A percentile compares a stretch with the other conserved stretches of the same genome.
Evolutionary conservation across 2,797 vertebrate genomes (phyloP).

Genomic region (Sarcoramphus papa): DNA sequence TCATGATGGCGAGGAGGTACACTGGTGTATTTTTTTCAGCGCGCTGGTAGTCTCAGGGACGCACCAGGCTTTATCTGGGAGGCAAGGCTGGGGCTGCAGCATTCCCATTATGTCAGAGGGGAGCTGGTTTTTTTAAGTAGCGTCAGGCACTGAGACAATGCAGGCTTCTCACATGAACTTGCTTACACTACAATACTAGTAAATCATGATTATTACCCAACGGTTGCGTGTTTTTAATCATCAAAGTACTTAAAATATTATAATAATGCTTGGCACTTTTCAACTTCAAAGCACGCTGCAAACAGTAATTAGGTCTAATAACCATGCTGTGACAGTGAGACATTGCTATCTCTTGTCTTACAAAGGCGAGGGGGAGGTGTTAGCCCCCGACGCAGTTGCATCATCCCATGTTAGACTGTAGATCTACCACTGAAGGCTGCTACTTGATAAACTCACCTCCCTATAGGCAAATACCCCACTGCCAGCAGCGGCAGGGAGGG

Average conservation of each 20-base stretch:
- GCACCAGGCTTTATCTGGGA: background rate
- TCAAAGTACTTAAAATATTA: constrained; percentile 49
- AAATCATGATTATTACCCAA: constrained; percentile 23
- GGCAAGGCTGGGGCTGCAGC: background rate
- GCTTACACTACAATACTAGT: background rate
- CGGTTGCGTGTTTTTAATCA: constrained; percentile 10
- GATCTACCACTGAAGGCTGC: background rate
- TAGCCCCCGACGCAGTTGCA: background rate
- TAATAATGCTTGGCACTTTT: constrained; percentile 30
- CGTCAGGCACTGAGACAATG: background rate
- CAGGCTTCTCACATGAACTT: constrained; percentile 34
- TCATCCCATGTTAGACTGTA: background rate
- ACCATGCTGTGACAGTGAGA: constrained; percentile 26
- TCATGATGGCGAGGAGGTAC: rapidly evolving
- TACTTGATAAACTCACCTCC: background rate
- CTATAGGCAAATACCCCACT: background rate
- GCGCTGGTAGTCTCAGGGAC: background rate
- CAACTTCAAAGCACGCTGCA: constrained; percentile 19
- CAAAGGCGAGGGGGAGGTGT: background rate
- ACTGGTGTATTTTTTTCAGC: background rate
- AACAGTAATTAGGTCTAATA: constrained; percentile 41
- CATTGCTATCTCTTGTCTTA: background rate
- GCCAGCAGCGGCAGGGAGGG: background rate
- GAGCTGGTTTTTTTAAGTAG: constrained; percentile 22
- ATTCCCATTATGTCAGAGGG: constrained; percentile 22